Evolutionary conservation across 2,797 vertebrate genomes (phyloP).

Genomic region (Botia almorhae): DNA sequence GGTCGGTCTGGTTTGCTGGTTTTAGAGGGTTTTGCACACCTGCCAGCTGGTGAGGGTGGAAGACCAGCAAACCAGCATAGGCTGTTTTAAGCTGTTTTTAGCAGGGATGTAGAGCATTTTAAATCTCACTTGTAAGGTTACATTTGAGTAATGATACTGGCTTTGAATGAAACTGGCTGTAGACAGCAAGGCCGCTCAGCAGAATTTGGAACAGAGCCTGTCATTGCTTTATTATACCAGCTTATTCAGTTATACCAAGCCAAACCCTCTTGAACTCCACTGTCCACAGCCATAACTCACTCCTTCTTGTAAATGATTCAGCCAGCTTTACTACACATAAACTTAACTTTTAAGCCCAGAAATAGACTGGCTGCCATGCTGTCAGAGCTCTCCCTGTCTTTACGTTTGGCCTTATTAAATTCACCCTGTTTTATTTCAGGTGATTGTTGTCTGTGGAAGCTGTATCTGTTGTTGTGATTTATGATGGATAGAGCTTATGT

Average conservation of each 20-base stretch:
- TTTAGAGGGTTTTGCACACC: not conserved
- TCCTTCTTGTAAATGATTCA: constrained; percentile 47
- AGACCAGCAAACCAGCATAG: not conserved
- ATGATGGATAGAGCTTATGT: constrained; percentile 30
- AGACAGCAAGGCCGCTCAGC: constrained; percentile 1
- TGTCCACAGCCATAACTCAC: constrained; percentile 35
- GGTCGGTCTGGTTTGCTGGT: not conserved
- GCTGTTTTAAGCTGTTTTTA: not conserved
- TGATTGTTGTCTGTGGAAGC: constrained; percentile 25
- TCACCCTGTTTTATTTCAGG: constrained; percentile 27
- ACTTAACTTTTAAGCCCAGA: constrained; percentile 43
- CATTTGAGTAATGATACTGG: not conserved
- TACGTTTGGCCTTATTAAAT: constrained; percentile 41
- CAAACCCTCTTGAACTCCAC: constrained; percentile 37
- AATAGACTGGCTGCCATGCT: constrained; percentile 25
- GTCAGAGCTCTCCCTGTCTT: constrained; percentile 24
- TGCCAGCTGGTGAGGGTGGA: not conserved
- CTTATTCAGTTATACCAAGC: constrained; percentile 26
- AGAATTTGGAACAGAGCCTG: not conserved
- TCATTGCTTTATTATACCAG: constrained; percentile 38
- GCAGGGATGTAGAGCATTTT: not conserved
- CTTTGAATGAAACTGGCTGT: not conserved
- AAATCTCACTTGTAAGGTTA: not conserved
- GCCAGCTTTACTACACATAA: constrained; percentile 35
- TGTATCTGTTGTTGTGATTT: constrained; percentile 42